These are phyloP conservation scores for Phoxinus dragarum DNA, from an alignment of 2,797 vertebrate species.

Conservation along the genomic window DNA sequence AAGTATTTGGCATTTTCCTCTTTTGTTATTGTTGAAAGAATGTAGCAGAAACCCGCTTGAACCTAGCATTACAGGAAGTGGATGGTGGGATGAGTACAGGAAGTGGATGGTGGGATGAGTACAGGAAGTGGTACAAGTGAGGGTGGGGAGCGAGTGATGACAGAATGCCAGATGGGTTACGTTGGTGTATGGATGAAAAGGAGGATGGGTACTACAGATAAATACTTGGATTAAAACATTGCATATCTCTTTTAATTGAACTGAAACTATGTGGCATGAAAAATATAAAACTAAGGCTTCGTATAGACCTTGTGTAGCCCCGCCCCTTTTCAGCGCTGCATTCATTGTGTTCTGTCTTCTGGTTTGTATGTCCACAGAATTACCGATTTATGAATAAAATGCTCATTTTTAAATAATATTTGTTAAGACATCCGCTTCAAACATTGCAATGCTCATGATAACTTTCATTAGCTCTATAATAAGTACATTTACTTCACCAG, in stretches of 20 bases:
- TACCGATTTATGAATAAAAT: too few species aligned
- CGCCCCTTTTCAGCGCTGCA: too few species aligned
- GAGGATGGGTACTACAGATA: background rate
- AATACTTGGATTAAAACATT: background rate
- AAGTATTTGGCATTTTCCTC: background rate
- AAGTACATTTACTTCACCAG: background rate
- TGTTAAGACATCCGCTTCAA: too few species aligned
- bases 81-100: conserved; percentile 14
- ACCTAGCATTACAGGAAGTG: conserved; percentile 10
- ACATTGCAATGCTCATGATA: too few species aligned
- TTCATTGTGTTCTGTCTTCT: too few species aligned
- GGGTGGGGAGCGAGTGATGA: background rate
- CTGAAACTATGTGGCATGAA: background rate
- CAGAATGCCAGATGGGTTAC: conserved; percentile 1
- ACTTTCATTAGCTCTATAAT: background rate
- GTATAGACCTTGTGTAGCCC: too few species aligned
- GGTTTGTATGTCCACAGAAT: too few species aligned
- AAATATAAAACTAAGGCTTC: background rate
- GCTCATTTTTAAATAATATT: too few species aligned
- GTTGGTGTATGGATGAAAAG: background rate
- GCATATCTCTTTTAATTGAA: background rate
- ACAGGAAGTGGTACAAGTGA: conserved; percentile 7
- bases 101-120: conserved; percentile 14
- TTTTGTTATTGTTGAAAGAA: conserved; percentile 3
- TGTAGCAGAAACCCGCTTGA: background rate